phyloP scores from a whole-genome alignment of 2,888 invertebrate genomes.

The Hirtodrosophila trivittata region DNA sequence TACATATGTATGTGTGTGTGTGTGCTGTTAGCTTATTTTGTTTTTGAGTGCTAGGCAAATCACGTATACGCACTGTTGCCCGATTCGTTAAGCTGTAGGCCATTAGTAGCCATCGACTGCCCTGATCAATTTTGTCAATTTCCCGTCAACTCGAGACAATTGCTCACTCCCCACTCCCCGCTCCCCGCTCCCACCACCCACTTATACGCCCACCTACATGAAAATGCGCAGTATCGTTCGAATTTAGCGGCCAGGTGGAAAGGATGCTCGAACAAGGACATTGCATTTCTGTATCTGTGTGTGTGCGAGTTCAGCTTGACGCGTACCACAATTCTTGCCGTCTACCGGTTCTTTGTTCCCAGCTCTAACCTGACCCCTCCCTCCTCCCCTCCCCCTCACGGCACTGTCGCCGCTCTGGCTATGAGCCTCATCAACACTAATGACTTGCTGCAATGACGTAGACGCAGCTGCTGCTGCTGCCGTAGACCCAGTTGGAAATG shows the following conservation, averaged over 20 bases:
- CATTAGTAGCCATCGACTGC: constrained; percentile 36
- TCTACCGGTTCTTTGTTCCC: not conserved
- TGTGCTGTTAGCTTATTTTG: constrained; percentile 22
- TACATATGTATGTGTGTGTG: constrained; percentile 3
- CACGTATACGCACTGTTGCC: constrained; percentile 63
- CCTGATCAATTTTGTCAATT: constrained; percentile 65
- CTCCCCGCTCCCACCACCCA: not conserved
- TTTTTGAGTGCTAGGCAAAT: constrained; percentile 43
- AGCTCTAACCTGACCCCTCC: constrained; percentile 4
- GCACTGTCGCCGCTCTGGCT: constrained; percentile 16
- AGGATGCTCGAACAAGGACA: constrained; percentile 15
- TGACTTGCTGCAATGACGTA: constrained; percentile 69
- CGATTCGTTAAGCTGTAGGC: constrained; percentile 39
- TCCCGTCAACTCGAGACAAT: constrained; percentile 40
- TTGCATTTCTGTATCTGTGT: constrained; percentile 36
- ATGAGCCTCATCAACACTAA: constrained; percentile 70
- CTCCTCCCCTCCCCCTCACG: not conserved
- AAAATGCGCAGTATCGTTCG: constrained; percentile 44
- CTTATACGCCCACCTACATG: constrained; percentile 17
- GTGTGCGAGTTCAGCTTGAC: constrained; percentile 36
- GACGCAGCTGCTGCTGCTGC: constrained; percentile 34
- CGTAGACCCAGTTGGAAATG: constrained; percentile 36
- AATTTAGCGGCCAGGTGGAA: constrained; percentile 31
- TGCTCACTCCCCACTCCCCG: constrained; percentile 17
- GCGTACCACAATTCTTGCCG: constrained; percentile 7